These are phyloP conservation scores for Poeciliopsis occidentalis DNA, from an alignment of 2,113 vertebrate genomes.

Conservation along the genomic window DNA sequence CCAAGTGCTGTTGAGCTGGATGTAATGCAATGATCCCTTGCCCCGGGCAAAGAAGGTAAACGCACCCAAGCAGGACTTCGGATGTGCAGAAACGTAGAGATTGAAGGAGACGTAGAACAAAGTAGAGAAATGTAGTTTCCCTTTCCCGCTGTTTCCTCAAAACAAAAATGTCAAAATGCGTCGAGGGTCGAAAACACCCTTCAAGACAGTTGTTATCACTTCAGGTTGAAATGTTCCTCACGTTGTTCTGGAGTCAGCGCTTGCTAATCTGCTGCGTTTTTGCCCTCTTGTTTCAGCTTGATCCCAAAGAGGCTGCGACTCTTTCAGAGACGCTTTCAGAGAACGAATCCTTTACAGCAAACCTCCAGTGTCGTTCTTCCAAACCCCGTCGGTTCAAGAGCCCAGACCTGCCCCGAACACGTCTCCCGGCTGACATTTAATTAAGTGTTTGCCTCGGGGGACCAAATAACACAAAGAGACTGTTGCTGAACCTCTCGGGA, in stretches of 20 bases:
- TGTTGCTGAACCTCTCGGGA: constrained; percentile 12
- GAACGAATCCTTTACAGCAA: not conserved
- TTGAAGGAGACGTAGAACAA: too few relatives aligned
- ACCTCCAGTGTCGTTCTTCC: not conserved
- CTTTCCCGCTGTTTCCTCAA: not conserved
- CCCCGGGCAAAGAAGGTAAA: not conserved
- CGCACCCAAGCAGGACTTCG: not conserved
- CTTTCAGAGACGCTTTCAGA: not conserved
- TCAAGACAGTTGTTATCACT: constrained; percentile 4
- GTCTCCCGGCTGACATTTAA: constrained; percentile 28
- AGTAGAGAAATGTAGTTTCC: not conserved
- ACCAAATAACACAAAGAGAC: not conserved
- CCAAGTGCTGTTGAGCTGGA: not conserved
- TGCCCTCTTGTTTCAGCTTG: not conserved
- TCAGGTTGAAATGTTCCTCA: constrained; percentile 14
- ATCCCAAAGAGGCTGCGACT: constrained; percentile 10
- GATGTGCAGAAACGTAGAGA: not conserved
- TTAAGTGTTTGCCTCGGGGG: constrained; percentile 26
- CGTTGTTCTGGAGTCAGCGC: not conserved
- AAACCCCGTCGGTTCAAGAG: not conserved
- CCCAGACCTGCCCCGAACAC: constrained; percentile 4
- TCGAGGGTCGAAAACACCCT: constrained; percentile 17
- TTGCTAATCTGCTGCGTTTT: constrained; percentile 2
- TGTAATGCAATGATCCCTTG: not conserved
- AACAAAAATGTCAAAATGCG: constrained; percentile 17